Evolutionary conservation across 2,888 invertebrate species (phyloP), one percentile per base, ranked within the genome.

Genomic region (Oligia strigilis): DNA sequence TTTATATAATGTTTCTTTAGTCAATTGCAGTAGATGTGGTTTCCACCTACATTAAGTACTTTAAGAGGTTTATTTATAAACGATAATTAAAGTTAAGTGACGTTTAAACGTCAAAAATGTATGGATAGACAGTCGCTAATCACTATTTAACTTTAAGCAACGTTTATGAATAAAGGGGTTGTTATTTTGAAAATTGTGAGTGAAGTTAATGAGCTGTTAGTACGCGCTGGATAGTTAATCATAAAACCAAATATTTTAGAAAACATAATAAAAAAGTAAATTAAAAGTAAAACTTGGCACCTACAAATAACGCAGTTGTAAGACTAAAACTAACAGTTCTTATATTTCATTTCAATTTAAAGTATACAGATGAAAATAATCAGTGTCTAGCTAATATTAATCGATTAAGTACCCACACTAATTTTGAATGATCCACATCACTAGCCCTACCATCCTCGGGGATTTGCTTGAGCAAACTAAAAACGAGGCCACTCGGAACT

Each of bases 401-500:
- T 78, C 65, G 78, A 69, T 75, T 72, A 75, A 9, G 58, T 64
- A 70, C 46, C 40, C 29, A 65, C 40, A 23, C 76, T 75, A 69
- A 83, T 78, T 85, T 74, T 77, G 58, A 75, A 77, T 55, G 29
- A 64, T 74, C 72, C 76, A 86, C 85, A 77, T 81, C 84, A 83
- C 87, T 86, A 84, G 55, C 60, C 52, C 52, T 58, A 65, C 65
- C 69, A 19, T 84, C 82, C 75, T 66, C 43, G 1, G 75, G 74
- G 78, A 89, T 86, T 89, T 89, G 75, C 83, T 89, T 86, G 77
- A 83, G 84, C 80, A 89, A 88, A 89, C 88, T 88, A 80, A 89
- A 77, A 87, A 80, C 87, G 84, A 84, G 83, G 80, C 83, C 86
- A 84, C 87, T 85, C 70, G 77, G 36, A 69, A 81, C 77, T 81